These are phyloP conservation scores for Tethea ocularis DNA, from an alignment of 2,888 invertebrate genomes.

Conservation along the genomic window DNA sequence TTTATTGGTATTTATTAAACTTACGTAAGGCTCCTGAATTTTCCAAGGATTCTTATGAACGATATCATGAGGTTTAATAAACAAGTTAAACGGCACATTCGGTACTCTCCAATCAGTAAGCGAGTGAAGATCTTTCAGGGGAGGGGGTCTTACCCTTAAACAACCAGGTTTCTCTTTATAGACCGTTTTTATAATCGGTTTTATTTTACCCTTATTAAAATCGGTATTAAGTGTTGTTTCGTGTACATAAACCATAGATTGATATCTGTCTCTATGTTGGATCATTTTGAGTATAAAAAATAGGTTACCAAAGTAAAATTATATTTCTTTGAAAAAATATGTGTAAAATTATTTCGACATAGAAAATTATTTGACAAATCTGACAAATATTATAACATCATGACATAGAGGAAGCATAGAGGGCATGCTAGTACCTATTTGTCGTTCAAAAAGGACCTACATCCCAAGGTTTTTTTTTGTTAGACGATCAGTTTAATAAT, in stretches of 20 bases:
- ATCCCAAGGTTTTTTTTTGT: too few relatives aligned
- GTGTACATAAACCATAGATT: background rate
- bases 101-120: conserved; percentile 7
- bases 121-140: background rate
- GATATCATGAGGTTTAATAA: background rate
- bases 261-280: conserved; percentile 13
- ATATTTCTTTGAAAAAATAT: too few relatives aligned
- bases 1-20: background rate
- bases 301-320: too few relatives aligned
- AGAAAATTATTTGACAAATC: too few relatives aligned
- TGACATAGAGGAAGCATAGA: too few relatives aligned
- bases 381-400: too few relatives aligned
- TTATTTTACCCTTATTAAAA: background rate
- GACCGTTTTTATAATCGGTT: conserved; percentile 1
- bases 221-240: background rate
- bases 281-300: background rate
- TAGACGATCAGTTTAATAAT: too few relatives aligned
- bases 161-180: background rate
- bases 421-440: too few relatives aligned
- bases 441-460: too few relatives aligned
- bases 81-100: background rate
- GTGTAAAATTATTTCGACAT: too few relatives aligned
- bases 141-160: background rate
- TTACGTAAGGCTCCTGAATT: conserved; percentile 6
- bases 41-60: background rate